Percentiles rank a stretch among this genome's conserved stretches.
Conservation (phyloP, 2,888 invertebrate genomes). For the Campoletis raptor region DNA sequence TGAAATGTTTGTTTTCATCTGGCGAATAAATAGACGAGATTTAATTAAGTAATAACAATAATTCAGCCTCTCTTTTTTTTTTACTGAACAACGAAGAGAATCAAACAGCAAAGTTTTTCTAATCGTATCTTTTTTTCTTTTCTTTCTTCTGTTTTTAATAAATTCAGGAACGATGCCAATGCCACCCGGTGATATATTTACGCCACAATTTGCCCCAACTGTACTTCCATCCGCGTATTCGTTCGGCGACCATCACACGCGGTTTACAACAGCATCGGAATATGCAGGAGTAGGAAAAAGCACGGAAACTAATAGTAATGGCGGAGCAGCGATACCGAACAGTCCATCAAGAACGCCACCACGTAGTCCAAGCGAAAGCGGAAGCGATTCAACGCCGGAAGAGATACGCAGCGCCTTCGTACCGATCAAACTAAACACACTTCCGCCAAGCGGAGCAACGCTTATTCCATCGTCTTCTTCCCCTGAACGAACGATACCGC, state of each 20-base stretch:
- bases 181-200: constrained; percentile 79
- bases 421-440: constrained; percentile 78
- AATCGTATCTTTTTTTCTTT: constrained; percentile 8
- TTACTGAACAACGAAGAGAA: neutral
- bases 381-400: constrained; percentile 80
- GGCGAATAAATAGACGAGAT: neutral
- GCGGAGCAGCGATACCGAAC: constrained; percentile 68
- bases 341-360: constrained; percentile 79
- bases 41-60: neutral
- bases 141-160: constrained; percentile 48
- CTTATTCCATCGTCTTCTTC: constrained; percentile 74
- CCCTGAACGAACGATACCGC: constrained; percentile 72
- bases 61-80: neutral
- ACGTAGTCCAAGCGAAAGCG: constrained; percentile 80
- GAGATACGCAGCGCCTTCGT: constrained; percentile 83
- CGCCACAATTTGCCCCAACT: constrained; percentile 78
- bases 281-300: constrained; percentile 75
- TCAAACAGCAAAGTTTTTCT: neutral
- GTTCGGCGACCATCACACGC: constrained; percentile 77
- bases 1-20: neutral
- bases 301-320: constrained; percentile 64
- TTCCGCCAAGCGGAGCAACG: constrained; percentile 71
- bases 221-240: constrained; percentile 78
- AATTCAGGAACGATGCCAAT: constrained; percentile 80
- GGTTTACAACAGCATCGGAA: constrained; percentile 77